Conservation (phyloP, 2,797 vertebrate species). For the Pachyuromys duprasi region DNA sequence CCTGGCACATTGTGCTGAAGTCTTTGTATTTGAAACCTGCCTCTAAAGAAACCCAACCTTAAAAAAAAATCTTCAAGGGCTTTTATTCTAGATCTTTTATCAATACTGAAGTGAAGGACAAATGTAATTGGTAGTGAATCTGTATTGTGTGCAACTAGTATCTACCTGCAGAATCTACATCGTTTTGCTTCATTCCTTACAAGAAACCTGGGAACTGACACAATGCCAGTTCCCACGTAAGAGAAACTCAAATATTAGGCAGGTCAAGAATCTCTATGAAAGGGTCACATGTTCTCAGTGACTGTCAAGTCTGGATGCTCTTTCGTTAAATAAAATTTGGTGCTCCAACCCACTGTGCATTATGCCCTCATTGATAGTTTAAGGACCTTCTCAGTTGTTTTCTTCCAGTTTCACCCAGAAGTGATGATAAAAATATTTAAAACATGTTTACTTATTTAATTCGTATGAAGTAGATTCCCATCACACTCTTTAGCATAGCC, state of each 20-base stretch:
- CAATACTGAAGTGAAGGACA: neutral
- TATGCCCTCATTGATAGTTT: neutral
- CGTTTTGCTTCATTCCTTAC: neutral
- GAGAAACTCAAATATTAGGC: neutral
- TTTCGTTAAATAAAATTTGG: neutral
- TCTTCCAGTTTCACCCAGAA: slow-evolving; percentile 1
- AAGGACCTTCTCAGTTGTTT: neutral
- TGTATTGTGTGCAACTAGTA: neutral
- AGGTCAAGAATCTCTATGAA: neutral
- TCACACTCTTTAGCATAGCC: neutral
- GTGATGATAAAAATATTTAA: neutral
- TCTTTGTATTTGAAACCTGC: neutral
- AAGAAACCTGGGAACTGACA: neutral
- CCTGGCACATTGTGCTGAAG: neutral
- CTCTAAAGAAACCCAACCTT: neutral
- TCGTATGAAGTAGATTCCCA: neutral
- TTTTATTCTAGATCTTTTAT: neutral
- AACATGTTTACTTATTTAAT: neutral
- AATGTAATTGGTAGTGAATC: neutral
- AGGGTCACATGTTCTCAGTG: neutral
- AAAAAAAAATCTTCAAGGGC: neutral
- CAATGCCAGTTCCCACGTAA: neutral
- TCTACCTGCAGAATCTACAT: neutral
- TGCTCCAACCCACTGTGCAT: neutral
- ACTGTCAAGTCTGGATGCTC: neutral